phyloP scores from a whole-genome alignment of 2,888 invertebrate species.

The Eupithecia subumbrata region DNA sequence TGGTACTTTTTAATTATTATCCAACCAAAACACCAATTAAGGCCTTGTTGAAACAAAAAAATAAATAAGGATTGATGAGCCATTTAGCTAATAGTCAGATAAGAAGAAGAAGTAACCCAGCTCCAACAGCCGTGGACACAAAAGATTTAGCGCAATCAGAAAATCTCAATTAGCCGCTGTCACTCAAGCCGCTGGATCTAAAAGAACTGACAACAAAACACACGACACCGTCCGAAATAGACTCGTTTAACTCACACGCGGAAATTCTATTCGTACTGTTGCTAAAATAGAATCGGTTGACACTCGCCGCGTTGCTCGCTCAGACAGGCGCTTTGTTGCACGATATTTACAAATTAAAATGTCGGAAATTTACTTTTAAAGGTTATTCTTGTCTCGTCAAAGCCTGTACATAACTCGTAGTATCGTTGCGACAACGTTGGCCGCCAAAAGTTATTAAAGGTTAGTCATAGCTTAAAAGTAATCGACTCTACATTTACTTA shows the following conservation, averaged over 20 bases:
- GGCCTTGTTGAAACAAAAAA: background rate
- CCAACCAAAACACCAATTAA: background rate
- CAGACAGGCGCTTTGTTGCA: conserved; percentile 17
- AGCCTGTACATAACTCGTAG: background rate
- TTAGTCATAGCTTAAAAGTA: background rate
- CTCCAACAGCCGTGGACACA: conserved; percentile 16
- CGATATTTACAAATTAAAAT: background rate
- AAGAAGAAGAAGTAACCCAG: background rate
- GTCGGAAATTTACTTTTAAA: background rate
- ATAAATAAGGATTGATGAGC: background rate
- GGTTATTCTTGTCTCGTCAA: background rate
- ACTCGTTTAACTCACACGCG: conserved; percentile 60
- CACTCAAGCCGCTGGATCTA: conserved; percentile 21
- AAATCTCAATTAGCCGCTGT: conserved; percentile 32
- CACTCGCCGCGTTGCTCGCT: conserved; percentile 37
- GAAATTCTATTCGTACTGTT: conserved; percentile 62
- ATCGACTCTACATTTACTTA: background rate
- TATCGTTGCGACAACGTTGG: background rate
- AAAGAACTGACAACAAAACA: conserved; percentile 36
- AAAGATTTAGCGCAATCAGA: conserved; percentile 26
- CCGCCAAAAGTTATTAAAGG: background rate
- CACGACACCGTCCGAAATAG: conserved; percentile 61
- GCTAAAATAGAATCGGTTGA: conserved; percentile 58
- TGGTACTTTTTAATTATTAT: background rate
- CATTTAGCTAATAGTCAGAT: background rate